A percentile compares a stretch with the other conserved stretches of the same genome.
These are phyloP conservation scores for Prochilodus magdalenae DNA, from an alignment of 2,113 vertebrate species.

Conservation along the genomic window DNA sequence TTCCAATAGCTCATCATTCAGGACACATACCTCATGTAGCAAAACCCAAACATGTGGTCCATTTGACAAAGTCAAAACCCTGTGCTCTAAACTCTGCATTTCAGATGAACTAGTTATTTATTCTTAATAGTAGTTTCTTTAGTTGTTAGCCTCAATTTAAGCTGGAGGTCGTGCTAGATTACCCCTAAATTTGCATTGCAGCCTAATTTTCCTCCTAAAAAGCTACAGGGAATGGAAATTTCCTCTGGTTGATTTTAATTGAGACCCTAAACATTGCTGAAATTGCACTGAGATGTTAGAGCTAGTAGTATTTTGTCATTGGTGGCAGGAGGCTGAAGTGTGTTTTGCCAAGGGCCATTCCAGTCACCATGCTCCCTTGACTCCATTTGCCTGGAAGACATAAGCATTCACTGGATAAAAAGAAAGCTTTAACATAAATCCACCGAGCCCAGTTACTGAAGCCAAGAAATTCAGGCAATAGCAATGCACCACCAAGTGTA, in stretches of 20 bases:
- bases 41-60: too few species aligned
- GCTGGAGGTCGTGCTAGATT: background rate
- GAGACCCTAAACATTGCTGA: background rate
- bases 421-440: background rate
- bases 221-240: conserved; percentile 5
- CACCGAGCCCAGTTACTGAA: background rate
- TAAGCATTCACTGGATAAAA: background rate
- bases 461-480: background rate
- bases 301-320: background rate
- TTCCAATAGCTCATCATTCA: conserved; percentile 11
- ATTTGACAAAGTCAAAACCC: background rate
- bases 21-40: too few species aligned
- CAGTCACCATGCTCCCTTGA: background rate
- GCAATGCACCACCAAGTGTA: background rate
- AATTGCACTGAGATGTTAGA: background rate
- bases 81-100: conserved; percentile 7
- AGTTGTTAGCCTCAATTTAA: background rate
- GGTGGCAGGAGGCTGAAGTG: background rate
- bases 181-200: conserved; percentile 19
- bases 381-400: background rate
- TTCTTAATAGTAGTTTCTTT: background rate
- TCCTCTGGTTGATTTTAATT: background rate
- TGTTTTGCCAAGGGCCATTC: background rate
- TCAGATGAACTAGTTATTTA: conserved; percentile 14
- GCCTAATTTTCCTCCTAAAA: background rate